These are phyloP conservation scores for Probaryconus sp. DNA, from an alignment of 1,140 invertebrate genomes.

Conservation along the genomic window DNA sequence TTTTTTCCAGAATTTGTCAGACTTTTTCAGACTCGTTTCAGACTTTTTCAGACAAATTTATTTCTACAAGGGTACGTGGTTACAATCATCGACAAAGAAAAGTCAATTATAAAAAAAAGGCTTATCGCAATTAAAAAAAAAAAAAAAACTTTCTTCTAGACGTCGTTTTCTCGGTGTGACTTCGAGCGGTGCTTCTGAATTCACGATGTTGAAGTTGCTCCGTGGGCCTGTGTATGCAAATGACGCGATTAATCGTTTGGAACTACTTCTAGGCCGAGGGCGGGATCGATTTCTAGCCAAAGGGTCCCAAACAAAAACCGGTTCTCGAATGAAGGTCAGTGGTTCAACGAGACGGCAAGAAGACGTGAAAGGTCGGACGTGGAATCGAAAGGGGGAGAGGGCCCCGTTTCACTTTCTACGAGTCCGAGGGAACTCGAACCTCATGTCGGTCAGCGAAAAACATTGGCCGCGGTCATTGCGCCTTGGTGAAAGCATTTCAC, in stretches of 20 bases:
- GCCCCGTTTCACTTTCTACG: constrained; percentile 68
- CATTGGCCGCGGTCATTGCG: constrained; percentile 60
- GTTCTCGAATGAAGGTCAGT: constrained; percentile 77
- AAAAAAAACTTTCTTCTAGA: too few species aligned
- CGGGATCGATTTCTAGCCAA: constrained; percentile 64
- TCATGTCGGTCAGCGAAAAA: constrained; percentile 50
- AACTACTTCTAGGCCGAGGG: constrained; percentile 59
- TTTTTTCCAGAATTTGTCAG: too few species aligned
- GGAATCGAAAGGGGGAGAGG: neutral
- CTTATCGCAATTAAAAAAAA: too few species aligned
- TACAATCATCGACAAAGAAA: too few species aligned
- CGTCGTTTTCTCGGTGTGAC: too few species aligned
- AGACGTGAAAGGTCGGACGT: neutral
- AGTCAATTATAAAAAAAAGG: too few species aligned
- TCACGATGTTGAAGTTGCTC: too few species aligned
- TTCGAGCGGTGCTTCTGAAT: too few species aligned
- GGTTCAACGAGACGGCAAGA: constrained; percentile 66
- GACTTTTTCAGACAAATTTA: too few species aligned
- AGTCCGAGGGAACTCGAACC: constrained; percentile 42
- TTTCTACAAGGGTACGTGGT: too few species aligned
- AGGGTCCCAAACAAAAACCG: constrained; percentile 73
- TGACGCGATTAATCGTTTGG: constrained; percentile 56
- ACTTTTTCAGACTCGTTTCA: too few species aligned
- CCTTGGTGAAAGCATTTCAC: constrained; percentile 66
- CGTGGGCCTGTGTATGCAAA: constrained; percentile 63